A percentile compares a stretch with the other conserved stretches of the same genome.
phyloP scores from a whole-genome alignment of 2,797 vertebrate genomes.

The Sebastes melanostomus region DNA sequence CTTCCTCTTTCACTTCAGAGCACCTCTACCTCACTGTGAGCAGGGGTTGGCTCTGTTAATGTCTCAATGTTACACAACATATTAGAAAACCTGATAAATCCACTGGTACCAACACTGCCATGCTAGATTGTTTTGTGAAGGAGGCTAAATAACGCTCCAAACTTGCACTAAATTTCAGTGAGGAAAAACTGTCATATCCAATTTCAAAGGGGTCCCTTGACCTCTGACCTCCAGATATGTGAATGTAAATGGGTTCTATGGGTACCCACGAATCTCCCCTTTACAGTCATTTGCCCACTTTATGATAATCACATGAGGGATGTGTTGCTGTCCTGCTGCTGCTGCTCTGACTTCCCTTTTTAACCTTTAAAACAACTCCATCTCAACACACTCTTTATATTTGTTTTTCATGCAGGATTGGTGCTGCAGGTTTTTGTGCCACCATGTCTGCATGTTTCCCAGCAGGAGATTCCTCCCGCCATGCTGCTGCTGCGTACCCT shows the following conservation, averaged over 20 bases:
- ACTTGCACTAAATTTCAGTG: too few relatives aligned
- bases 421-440: slow-evolving; percentile 8
- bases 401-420: not conserved
- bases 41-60: not conserved
- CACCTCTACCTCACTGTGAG: not conserved
- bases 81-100: too few relatives aligned
- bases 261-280: too few relatives aligned
- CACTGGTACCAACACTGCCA: too few relatives aligned
- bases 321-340: slow-evolving; percentile 21
- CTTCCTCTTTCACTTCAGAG: slow-evolving; percentile 31
- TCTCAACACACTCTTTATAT: not conserved
- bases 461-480: slow-evolving; percentile 38
- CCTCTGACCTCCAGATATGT: too few relatives aligned
- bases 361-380: not conserved
- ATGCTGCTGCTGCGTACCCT: slow-evolving; percentile 51
- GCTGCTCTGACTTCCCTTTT: slow-evolving; percentile 8
- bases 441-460: not conserved
- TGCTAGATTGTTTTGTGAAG: too few relatives aligned
- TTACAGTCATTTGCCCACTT: too few relatives aligned
- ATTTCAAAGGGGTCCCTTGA: too few relatives aligned
- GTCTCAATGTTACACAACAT: not conserved
- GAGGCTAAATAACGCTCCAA: too few relatives aligned
- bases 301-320: not conserved
- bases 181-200: too few relatives aligned
- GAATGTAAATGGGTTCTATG: too few relatives aligned